These are phyloP conservation scores for Clamator glandarius DNA, from an alignment of 2,797 vertebrate genomes.

Conservation along the genomic window DNA sequence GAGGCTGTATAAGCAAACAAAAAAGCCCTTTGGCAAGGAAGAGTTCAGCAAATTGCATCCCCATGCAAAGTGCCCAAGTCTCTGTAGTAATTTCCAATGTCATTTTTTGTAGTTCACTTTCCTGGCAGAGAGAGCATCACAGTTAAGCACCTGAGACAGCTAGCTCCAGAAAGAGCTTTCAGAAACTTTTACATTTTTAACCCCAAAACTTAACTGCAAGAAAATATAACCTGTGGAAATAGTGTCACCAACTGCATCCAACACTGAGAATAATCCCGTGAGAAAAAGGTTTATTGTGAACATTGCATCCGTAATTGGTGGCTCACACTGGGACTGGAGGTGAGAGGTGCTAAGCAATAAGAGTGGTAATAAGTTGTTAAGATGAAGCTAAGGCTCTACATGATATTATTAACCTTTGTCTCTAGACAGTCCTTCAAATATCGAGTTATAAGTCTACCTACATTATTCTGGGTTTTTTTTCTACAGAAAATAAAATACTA, in stretches of 20 bases:
- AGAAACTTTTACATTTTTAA: background rate
- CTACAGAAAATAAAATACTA: background rate
- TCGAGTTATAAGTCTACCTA: background rate
- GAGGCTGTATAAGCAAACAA: background rate
- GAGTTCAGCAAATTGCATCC: background rate
- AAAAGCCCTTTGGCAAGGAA: background rate
- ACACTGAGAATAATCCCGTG: rapidly evolving
- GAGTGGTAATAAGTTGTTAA: background rate
- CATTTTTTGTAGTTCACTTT: background rate
- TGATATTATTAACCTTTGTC: background rate
- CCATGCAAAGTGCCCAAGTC: background rate
- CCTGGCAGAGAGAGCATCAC: background rate
- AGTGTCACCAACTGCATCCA: background rate
- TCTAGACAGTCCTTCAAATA: background rate
- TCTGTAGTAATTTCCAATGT: background rate
- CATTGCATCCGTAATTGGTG: background rate
- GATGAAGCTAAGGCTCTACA: background rate
- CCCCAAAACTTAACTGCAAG: background rate
- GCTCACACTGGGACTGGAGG: background rate
- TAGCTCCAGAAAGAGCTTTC: background rate
- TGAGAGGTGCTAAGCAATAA: background rate
- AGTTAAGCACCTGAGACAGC: background rate
- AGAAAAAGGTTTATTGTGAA: background rate
- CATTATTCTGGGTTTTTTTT: background rate
- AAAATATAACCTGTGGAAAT: background rate